Percentiles rank a stretch among this genome's conserved stretches.
Conservation (phyloP, 92 coral and sea anemone genomes). For the Meandrina meandrites region DNA sequence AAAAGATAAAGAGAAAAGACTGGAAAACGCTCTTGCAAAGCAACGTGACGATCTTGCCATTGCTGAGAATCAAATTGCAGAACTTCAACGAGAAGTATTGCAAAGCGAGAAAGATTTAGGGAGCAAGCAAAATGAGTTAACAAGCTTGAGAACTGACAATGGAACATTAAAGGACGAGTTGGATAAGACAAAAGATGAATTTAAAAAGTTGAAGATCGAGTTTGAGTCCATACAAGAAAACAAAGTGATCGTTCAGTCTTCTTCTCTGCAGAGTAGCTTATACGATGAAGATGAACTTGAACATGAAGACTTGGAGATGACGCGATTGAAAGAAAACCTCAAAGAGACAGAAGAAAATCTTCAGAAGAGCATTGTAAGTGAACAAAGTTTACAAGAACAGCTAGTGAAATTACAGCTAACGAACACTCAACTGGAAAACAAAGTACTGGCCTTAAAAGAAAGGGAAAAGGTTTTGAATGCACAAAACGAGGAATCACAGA, state of each 20-base stretch:
- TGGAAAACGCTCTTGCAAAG: constrained; percentile 57
- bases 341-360: constrained; percentile 58
- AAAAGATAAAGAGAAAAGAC: constrained; percentile 57
- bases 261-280: constrained; percentile 17
- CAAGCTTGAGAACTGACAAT: constrained; percentile 13
- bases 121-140: not conserved
- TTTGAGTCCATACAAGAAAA: constrained; percentile 27
- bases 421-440: constrained; percentile 5
- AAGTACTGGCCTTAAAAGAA: not conserved
- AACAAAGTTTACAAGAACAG: constrained; percentile 12
- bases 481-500: constrained; percentile 1
- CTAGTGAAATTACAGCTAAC: constrained; percentile 1
- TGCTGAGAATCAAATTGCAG: constrained; percentile 62
- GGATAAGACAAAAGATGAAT: constrained; percentile 14
- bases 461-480: constrained; percentile 4
- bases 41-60: constrained; percentile 57
- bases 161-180: constrained; percentile 12
- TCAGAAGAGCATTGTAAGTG: constrained; percentile 12
- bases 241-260: not conserved
- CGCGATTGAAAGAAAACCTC: constrained; percentile 39
- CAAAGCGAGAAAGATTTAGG: constrained; percentile 9
- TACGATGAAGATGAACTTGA: constrained; percentile 6
- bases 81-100: constrained; percentile 17
- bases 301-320: constrained; percentile 6
- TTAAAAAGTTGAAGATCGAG: constrained; percentile 28